Conservation (phyloP, 1,140 invertebrate species). For the Pachypsylla venusta region DNA sequence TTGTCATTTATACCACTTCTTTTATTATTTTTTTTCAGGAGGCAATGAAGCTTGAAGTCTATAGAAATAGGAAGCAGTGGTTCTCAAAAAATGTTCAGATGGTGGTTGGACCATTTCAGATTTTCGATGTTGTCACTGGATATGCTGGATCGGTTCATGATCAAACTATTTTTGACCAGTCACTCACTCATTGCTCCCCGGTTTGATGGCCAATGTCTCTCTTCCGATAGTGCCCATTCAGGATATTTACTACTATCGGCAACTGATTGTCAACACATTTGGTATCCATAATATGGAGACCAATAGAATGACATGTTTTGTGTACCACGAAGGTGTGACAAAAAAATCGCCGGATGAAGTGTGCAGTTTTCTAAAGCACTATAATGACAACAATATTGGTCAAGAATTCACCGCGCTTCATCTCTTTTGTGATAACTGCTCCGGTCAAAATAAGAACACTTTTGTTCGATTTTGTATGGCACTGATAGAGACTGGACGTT, state of each 20-base stretch:
- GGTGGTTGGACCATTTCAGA: no score
- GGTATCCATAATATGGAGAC: slow-evolving; percentile 13
- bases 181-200: no score
- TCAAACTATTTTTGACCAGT: no score
- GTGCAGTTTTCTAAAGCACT: slow-evolving; percentile 14
- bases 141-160: no score
- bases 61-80: no score
- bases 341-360: slow-evolving; percentile 17
- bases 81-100: no score
- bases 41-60: no score
- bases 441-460: slow-evolving; percentile 28
- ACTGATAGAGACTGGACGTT: slow-evolving; percentile 10
- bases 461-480: slow-evolving; percentile 1
- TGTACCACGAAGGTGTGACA: slow-evolving; percentile 14
- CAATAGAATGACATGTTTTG: slow-evolving; percentile 6
- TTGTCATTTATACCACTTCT: no score
- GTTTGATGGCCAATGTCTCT: slow-evolving; percentile 11
- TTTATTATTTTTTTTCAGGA: no score
- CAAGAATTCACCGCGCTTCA: slow-evolving; percentile 11
- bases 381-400: slow-evolving; percentile 12
- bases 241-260: slow-evolving; percentile 12
- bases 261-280: slow-evolving; percentile 12
- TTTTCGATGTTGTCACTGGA: no score
- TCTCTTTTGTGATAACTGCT: slow-evolving; percentile 16
- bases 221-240: slow-evolving; percentile 10